Conservation (phyloP, 2,113 vertebrate species). For the Pseudorectes ferrugineus region DNA sequence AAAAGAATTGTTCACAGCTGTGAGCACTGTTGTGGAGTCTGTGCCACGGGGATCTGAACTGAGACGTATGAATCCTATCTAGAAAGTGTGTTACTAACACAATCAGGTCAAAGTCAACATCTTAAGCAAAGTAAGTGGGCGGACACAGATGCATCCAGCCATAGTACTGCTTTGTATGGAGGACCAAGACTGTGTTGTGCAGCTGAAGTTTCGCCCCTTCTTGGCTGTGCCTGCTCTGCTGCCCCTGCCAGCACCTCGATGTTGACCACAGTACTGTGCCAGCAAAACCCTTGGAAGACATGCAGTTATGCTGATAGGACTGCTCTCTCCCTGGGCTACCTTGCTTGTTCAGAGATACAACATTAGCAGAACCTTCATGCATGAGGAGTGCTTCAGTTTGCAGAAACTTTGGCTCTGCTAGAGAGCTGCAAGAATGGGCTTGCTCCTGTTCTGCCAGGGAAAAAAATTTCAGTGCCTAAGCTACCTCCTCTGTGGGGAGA, state of each 20-base stretch:
- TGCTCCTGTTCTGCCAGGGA: not conserved
- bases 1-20: not conserved
- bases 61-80: not conserved
- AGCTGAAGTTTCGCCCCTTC: not conserved
- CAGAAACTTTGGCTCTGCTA: not conserved
- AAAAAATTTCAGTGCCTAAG: conserved; percentile 11
- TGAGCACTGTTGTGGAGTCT: not conserved
- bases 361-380: not conserved
- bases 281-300: not conserved
- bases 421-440: not conserved
- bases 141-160: not conserved
- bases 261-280: not conserved
- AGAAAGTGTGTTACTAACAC: not conserved
- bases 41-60: not conserved
- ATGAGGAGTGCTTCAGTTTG: fast-evolving
- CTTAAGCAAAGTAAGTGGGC: not conserved
- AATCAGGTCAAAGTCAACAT: not conserved
- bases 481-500: not conserved
- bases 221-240: not conserved
- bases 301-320: not conserved
- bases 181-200: not conserved
- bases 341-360: not conserved
- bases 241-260: not conserved
- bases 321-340: not conserved
- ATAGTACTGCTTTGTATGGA: not conserved